Evolutionary conservation across 2,113 vertebrate species (phyloP).

Genomic region (Lathamus discolor): DNA sequence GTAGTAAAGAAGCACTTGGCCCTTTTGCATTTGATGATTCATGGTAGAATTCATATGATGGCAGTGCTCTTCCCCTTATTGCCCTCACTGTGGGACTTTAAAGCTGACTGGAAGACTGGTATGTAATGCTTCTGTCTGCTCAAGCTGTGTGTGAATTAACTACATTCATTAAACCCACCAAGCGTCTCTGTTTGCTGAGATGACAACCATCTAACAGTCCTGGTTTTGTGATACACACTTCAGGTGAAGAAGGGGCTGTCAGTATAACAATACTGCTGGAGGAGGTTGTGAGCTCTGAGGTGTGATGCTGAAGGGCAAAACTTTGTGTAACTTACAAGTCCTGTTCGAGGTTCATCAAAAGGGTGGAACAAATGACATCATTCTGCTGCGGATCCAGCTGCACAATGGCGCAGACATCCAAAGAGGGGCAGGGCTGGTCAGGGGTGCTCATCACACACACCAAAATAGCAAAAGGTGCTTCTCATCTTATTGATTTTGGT

Average conservation of each 20-base stretch:
- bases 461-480: background rate
- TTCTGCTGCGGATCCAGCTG: background rate
- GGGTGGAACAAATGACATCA: background rate
- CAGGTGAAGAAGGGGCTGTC: background rate
- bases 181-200: background rate
- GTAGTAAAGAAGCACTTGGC: background rate
- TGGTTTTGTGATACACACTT: background rate
- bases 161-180: background rate
- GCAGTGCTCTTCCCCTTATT: background rate
- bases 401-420: background rate
- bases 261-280: background rate
- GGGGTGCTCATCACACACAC: background rate
- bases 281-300: background rate
- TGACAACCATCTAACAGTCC: background rate
- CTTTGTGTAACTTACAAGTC: background rate
- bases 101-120: background rate
- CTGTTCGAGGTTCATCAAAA: background rate
- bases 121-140: background rate
- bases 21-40: background rate
- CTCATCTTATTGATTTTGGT: background rate
- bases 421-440: background rate
- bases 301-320: background rate
- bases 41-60: background rate
- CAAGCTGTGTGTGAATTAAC: background rate
- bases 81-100: background rate